Conservation (phyloP, 2,797 vertebrate species). For the Sebastes vulpes region DNA sequence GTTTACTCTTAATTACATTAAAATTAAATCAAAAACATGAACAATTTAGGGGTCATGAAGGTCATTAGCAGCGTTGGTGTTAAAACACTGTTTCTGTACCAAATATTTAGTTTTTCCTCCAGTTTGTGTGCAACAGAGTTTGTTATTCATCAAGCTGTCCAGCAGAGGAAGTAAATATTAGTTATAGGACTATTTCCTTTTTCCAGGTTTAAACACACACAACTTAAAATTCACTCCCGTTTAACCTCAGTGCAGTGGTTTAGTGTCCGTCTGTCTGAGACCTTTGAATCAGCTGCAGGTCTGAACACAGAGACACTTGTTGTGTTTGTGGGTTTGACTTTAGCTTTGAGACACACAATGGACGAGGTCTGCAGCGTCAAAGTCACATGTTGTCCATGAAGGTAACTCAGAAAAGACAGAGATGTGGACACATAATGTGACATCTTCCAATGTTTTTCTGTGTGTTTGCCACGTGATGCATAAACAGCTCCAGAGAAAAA, state of each 20-base stretch:
- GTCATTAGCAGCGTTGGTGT: not conserved
- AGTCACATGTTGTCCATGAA: no score
- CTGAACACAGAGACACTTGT: not conserved
- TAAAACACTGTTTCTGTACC: not conserved
- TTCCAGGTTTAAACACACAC: not conserved
- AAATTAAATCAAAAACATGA: not conserved
- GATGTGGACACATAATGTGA: no score
- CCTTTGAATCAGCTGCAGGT: not conserved
- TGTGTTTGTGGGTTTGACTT: not conserved
- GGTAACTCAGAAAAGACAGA: no score
- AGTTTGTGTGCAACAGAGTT: not conserved
- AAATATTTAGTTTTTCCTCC: not conserved
- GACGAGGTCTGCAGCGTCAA: not conserved
- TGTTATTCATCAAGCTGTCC: not conserved
- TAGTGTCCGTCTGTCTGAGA: not conserved
- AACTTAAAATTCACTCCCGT: not conserved
- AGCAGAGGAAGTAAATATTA: conserved; percentile 4
- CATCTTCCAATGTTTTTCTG: no score
- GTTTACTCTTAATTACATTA: not conserved
- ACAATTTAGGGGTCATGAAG: no score
- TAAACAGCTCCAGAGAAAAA: no score
- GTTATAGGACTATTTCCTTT: not conserved
- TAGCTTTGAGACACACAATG: not conserved
- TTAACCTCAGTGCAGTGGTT: not conserved
- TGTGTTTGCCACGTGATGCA: no score